Conservation (phyloP, 2,888 invertebrate genomes). For the Sarcophaga rosellei region DNA sequence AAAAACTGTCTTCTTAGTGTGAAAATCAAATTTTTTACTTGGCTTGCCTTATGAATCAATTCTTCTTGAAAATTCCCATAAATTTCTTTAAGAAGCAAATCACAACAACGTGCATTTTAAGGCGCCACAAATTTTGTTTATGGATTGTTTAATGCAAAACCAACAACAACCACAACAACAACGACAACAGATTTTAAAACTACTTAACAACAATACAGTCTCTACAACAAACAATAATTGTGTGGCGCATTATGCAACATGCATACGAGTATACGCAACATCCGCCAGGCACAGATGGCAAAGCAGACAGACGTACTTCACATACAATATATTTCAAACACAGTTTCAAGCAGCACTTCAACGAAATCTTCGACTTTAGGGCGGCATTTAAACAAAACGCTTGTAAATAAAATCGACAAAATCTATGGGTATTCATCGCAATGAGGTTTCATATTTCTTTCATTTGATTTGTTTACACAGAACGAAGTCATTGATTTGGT, state of each 20-base stretch:
- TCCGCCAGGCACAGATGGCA: not conserved
- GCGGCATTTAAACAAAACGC: not conserved
- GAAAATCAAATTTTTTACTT: slow-evolving; percentile 57
- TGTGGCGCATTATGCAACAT: slow-evolving; percentile 21
- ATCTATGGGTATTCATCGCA: slow-evolving; percentile 28
- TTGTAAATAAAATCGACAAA: too few species aligned
- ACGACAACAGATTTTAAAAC: not conserved
- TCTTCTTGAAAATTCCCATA: slow-evolving; percentile 45
- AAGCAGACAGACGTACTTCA: not conserved
- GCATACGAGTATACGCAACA: not conserved
- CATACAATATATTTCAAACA: slow-evolving; percentile 20
- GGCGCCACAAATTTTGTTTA: slow-evolving; percentile 60
- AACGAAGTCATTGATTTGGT: too few species aligned
- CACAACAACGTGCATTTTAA: slow-evolving; percentile 15
- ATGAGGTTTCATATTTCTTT: not conserved
- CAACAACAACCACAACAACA: slow-evolving; percentile 12
- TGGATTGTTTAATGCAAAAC: slow-evolving; percentile 5
- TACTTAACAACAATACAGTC: too few species aligned
- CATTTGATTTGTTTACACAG: too few species aligned
- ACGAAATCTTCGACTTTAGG: slow-evolving; percentile 19
- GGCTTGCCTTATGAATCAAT: slow-evolving; percentile 56
- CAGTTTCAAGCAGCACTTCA: slow-evolving; percentile 30
- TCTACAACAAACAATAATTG: too few species aligned
- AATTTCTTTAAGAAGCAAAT: slow-evolving; percentile 33
- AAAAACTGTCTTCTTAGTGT: slow-evolving; percentile 26